phyloP scores from a whole-genome alignment of 2,113 vertebrate species.

The Elephantulus edwardii region DNA sequence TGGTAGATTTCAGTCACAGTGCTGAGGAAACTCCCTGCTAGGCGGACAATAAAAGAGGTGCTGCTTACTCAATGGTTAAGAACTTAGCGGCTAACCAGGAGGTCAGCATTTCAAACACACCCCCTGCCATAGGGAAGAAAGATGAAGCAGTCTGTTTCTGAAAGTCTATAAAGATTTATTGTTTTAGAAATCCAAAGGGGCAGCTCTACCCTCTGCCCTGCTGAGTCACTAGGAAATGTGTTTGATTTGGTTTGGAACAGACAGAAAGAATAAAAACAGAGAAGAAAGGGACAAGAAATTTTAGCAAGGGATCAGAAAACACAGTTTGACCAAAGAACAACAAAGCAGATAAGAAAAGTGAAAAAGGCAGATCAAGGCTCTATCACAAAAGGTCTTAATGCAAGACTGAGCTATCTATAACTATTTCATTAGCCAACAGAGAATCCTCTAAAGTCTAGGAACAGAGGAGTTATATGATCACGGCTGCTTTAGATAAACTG shows the following conservation, averaged over 20 bases:
- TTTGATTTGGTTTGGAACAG: no score
- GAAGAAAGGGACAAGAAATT: no score
- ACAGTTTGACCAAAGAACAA: neutral
- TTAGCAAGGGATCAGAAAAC: no score
- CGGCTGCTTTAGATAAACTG: neutral
- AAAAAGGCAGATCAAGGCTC: neutral
- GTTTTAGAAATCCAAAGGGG: neutral
- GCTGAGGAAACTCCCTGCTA: slow-evolving; percentile 2
- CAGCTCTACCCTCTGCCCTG: neutral
- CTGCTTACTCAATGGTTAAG: neutral
- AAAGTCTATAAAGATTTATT: no score
- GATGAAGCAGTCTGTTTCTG: neutral
- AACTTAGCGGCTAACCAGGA: neutral
- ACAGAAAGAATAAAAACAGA: no score
- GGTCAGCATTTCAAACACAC: neutral
- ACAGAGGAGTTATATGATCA: neutral
- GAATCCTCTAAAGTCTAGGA: neutral
- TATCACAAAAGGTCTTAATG: neutral
- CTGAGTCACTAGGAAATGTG: no score
- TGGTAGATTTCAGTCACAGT: neutral
- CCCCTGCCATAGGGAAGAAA: neutral
- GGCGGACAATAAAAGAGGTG: neutral
- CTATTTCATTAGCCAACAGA: neutral
- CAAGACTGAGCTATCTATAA: neutral
- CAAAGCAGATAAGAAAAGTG: neutral